Evolutionary conservation across 1,140 invertebrate species (phyloP), one percentile per base, ranked within the genome.

Genomic region (Globodera rostochiensis): DNA sequence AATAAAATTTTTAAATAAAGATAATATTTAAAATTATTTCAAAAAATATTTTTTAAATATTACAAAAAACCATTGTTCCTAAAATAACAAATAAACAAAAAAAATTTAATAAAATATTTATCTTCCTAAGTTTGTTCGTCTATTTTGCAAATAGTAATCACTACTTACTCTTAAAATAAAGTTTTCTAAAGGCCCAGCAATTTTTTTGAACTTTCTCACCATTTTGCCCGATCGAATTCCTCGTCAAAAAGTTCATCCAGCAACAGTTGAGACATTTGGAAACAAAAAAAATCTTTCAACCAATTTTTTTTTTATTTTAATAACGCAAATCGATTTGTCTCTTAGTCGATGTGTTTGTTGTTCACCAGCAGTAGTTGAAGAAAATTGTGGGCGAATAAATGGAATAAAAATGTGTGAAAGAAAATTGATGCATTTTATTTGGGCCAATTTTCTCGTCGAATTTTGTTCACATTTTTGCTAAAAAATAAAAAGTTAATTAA

Each of bases 201-300:
- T 36, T 36, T 53, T 53, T 53, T 53, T 53, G 11, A 4, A 19
- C 3, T 71, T 71, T 36, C 36, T 71, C 46, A 71, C 69, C 69
- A 36, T 36, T 71, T 36, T 71, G 36, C 36, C 13, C 36, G n/a
- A 19, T 71, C 69, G 4, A 13, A 5, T 13, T 71, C 69, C 25
- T 71, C 69, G 69, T 71, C 69, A 47, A 71, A 71, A n/a, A 71
- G 46, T 71, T 71, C 69, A 47, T 71, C 69, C 69, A 71, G 69
- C 69, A 71, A 47, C n/a, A 71, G 36, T 47, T 45, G 69, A 71
- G 69, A 71, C 69, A 71, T 71, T 71, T 64, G 6, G 8, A 11
- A 53, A 53, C 15, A 53, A 11, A 53, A 11, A 53, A 11, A 53
- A 11, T 53, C 6, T 53, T 53, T 53, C 15, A 6, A 11, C 15